These are phyloP conservation scores for Brachyptera risi DNA, from an alignment of 2,888 invertebrate species.

Conservation along the genomic window DNA sequence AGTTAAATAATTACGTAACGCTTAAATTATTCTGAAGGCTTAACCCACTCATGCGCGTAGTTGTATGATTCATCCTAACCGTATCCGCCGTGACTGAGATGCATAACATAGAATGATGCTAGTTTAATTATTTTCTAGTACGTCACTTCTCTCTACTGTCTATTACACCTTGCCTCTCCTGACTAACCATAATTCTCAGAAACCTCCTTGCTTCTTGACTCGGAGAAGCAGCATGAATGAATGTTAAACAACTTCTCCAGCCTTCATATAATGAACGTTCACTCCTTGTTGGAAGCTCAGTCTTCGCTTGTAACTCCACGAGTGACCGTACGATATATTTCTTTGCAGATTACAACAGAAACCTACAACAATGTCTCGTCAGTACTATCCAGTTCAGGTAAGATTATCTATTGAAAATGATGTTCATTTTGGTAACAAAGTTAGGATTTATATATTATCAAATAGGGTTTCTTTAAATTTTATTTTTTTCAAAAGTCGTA, in stretches of 20 bases:
- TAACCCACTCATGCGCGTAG: too few species aligned
- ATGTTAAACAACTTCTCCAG: not conserved
- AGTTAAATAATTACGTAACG: too few species aligned
- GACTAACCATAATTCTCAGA: not conserved
- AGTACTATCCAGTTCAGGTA: conserved; percentile 30
- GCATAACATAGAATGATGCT: too few species aligned
- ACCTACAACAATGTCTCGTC: conserved; percentile 21
- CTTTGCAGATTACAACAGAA: not conserved
- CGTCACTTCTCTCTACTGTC: not conserved
- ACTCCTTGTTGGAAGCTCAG: not conserved
- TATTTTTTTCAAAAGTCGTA: too few species aligned
- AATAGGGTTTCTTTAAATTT: too few species aligned
- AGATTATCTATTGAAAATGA: too few species aligned
- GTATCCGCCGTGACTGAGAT: too few species aligned
- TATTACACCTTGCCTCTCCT: not conserved
- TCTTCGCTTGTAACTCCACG: not conserved
- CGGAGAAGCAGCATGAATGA: not conserved
- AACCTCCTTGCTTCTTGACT: not conserved
- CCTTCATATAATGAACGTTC: not conserved
- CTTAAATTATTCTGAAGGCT: too few species aligned
- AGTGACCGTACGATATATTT: not conserved
- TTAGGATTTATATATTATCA: too few species aligned
- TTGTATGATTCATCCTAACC: too few species aligned
- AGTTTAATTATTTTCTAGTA: not conserved
- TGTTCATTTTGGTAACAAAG: too few species aligned